Evolutionary conservation across 1,140 invertebrate genomes (phyloP), one percentile per base, ranked within the genome.

Genomic region (Zaprionus ornatus): DNA sequence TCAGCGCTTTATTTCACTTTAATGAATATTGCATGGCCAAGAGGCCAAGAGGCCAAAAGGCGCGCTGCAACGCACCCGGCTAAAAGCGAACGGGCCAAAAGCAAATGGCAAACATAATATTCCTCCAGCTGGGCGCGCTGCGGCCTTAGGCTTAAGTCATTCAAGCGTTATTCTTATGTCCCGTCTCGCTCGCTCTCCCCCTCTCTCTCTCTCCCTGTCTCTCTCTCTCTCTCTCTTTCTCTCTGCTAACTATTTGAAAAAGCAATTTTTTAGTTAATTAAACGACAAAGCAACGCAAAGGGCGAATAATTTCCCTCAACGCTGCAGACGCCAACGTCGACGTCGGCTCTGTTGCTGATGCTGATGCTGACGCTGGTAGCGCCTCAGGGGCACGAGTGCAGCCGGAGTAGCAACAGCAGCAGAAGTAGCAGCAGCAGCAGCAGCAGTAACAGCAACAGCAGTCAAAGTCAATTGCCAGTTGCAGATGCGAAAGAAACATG

Each of bases 251-350:
- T 77, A 82, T 79, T 77, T 81, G 78, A 82, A 88, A 87, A 91
- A 84, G 78, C 78, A 88, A 91, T 91, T 91, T 83, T 91, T 91
- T 88, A 91, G 88, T 91, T 91, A 91, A 91, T 91, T 91, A 91
- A 91, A 90, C 88, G 81, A 88, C 88, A 91, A 91, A 91, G 79
- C 71, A 79, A 74, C 80, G 62, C 75, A 74, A 81, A 70, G 62
- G 69, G 67, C 75, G 67, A 70, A 76, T 79, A 81, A 80, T 79
- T 77, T 71, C 70, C 62, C 68, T 73, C n/a, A 23, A 17, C 17
- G 25, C 32, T 25, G 15, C 13, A 5, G 40, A 35, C 35, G 50
- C 32, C 32, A 17, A 55, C 32, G 29, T 27, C 13, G 52, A n/a
- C 12, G 13, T 23, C 12, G 25, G 1, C 1, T 13, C 52, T 55